Evolutionary conservation across 2,797 vertebrate genomes (phyloP).

Genomic region (Lithobates sylvaticus): DNA sequence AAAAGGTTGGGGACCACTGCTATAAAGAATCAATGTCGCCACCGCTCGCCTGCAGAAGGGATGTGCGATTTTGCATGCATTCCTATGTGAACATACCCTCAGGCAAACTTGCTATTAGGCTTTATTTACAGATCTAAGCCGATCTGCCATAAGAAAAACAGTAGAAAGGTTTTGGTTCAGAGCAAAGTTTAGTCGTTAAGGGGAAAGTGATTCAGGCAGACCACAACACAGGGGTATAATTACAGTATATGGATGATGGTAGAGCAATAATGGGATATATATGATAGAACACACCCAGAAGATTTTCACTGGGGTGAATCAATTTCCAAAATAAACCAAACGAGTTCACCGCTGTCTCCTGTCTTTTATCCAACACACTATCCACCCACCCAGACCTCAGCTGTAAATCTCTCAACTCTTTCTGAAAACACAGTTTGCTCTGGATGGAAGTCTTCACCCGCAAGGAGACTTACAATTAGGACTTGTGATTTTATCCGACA

Average conservation of each 20-base stretch:
- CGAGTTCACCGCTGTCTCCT: conserved; percentile 13
- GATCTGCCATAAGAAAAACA: too few relatives aligned
- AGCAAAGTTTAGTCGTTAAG: neutral
- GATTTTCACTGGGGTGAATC: conserved; percentile 5
- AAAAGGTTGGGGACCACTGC: too few relatives aligned
- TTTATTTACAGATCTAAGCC: too few relatives aligned
- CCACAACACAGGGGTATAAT: neutral
- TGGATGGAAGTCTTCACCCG: neutral
- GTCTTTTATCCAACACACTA: neutral
- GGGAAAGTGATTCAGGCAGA: neutral
- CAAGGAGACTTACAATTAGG: too few relatives aligned
- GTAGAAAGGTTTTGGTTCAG: too few relatives aligned
- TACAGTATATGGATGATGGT: neutral
- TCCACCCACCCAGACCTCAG: neutral
- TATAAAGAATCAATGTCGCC: too few relatives aligned
- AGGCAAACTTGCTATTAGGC: too few relatives aligned
- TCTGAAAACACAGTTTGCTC: neutral
- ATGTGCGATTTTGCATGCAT: too few relatives aligned
- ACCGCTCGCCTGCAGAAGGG: too few relatives aligned
- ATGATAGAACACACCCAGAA: neutral
- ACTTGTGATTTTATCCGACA: too few relatives aligned
- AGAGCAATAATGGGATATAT: neutral
- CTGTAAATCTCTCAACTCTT: neutral
- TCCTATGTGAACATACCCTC: too few relatives aligned
- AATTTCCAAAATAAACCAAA: conserved; percentile 22